Evolutionary conservation across 2,113 vertebrate genomes (phyloP).

Genomic region (Hippocampus abdominalis): DNA sequence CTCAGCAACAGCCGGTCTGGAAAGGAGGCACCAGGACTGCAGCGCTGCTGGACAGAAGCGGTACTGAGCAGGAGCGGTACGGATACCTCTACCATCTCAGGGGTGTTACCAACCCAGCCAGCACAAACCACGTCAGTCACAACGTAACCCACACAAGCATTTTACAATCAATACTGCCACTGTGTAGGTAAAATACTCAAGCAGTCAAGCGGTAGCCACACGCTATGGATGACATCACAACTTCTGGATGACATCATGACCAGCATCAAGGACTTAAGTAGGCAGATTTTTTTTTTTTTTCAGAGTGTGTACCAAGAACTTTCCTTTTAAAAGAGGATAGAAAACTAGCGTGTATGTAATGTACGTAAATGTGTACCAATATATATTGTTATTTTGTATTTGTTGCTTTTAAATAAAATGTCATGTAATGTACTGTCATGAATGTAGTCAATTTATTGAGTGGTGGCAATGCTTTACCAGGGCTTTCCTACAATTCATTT

Average conservation of each 20-base stretch:
- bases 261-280: slow-evolving; percentile 52
- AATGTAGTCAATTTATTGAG: slow-evolving; percentile 43
- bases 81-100: slow-evolving; percentile 68
- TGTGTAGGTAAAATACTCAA: slow-evolving; percentile 43
- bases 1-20: slow-evolving; percentile 39
- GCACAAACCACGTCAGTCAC: slow-evolving; percentile 63
- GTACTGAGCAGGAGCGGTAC: slow-evolving; percentile 49
- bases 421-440: slow-evolving; percentile 67
- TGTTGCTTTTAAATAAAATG: slow-evolving; percentile 77
- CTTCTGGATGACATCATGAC: slow-evolving; percentile 43
- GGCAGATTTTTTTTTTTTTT: slow-evolving; percentile 34
- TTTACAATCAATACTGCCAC: slow-evolving; percentile 59
- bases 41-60: slow-evolving; percentile 54
- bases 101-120: slow-evolving; percentile 69
- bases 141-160: slow-evolving; percentile 60
- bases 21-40: slow-evolving; percentile 47
- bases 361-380: slow-evolving; percentile 62
- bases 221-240: slow-evolving; percentile 39
- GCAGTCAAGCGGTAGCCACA: slow-evolving; percentile 36
- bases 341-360: slow-evolving; percentile 67
- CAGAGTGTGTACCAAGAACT: slow-evolving; percentile 50
- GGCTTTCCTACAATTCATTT: background rate
- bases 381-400: slow-evolving; percentile 77
- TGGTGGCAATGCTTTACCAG: background rate
- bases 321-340: slow-evolving; percentile 52